Percentiles rank a stretch among this genome's conserved stretches.
These are phyloP conservation scores for Eudemis profundana DNA, from an alignment of 2,888 invertebrate genomes.

Conservation along the genomic window DNA sequence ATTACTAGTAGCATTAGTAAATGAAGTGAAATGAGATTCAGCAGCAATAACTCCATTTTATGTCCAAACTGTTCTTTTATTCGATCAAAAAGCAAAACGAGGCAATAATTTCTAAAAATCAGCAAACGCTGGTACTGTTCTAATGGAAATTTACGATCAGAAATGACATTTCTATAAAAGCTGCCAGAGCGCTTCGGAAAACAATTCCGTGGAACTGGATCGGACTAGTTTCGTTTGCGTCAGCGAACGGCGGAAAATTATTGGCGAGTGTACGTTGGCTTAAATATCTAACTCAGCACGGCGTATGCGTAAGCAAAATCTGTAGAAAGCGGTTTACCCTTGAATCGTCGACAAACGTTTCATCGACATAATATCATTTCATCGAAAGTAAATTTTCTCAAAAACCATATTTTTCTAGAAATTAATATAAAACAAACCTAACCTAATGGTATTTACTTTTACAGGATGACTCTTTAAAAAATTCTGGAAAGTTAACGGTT, in stretches of 20 bases:
- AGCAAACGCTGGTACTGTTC: slow-evolving; percentile 33
- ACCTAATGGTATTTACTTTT: too few species aligned
- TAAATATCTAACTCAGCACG: slow-evolving; percentile 48
- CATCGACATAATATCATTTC: too few species aligned
- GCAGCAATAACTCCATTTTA: neutral
- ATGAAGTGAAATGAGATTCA: neutral
- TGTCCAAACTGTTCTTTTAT: slow-evolving; percentile 1
- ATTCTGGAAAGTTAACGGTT: too few species aligned
- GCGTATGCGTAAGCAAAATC: slow-evolving; percentile 28
- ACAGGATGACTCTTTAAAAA: too few species aligned
- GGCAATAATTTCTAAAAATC: slow-evolving; percentile 40
- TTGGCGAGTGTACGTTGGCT: slow-evolving; percentile 43
- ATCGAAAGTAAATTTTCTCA: too few species aligned
- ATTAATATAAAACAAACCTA: too few species aligned
- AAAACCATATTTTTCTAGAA: too few species aligned
- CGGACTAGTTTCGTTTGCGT: slow-evolving; percentile 54
- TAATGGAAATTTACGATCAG: slow-evolving; percentile 50
- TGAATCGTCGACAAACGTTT: too few species aligned
- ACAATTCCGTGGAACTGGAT: slow-evolving; percentile 56
- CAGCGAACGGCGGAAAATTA: slow-evolving; percentile 52
- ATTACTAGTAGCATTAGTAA: neutral
- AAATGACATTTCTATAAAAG: slow-evolving; percentile 51
- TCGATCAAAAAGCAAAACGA: neutral
- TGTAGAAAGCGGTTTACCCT: too few species aligned
- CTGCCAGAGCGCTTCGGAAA: slow-evolving; percentile 52